Conservation (phyloP, 2,797 vertebrate genomes). For the Coluber constrictor region DNA sequence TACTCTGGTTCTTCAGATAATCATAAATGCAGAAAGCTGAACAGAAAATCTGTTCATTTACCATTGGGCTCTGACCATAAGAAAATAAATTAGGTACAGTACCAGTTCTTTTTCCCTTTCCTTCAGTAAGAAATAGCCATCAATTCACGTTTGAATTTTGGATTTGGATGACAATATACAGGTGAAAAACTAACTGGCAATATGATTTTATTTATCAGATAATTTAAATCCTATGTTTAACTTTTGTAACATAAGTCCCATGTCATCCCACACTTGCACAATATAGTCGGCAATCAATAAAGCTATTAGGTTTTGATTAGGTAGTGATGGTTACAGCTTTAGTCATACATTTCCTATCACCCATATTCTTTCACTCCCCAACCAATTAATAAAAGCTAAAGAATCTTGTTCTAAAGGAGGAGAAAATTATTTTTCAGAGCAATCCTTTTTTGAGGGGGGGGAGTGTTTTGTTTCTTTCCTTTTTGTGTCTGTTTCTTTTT, state of each 20-base stretch:
- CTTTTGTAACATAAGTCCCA: conserved; percentile 20
- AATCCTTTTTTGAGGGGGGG: conserved; percentile 51
- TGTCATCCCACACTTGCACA: neutral
- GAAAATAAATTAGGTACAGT: neutral
- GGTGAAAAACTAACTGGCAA: neutral
- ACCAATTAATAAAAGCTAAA: conserved; percentile 41
- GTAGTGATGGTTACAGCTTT: neutral
- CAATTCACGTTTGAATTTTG: neutral
- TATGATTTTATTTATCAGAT: neutral
- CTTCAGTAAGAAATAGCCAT: neutral
- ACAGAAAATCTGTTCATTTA: neutral
- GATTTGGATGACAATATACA: neutral
- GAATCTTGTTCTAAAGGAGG: neutral
- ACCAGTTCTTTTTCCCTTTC: neutral
- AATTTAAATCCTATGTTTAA: conserved; percentile 27
- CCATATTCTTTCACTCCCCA: conserved; percentile 38
- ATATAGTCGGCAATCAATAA: neutral
- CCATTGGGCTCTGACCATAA: neutral
- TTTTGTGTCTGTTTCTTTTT: conserved; percentile 52
- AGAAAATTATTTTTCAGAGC: conserved; percentile 32
- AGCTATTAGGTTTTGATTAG: neutral
- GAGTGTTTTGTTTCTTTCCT: conserved; percentile 45
- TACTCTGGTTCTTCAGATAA: neutral
- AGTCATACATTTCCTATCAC: conserved; percentile 24
- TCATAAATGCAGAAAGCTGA: neutral